Evolutionary conservation across 2,888 invertebrate species (phyloP).

Genomic region (Ischnus inquisitorius): DNA sequence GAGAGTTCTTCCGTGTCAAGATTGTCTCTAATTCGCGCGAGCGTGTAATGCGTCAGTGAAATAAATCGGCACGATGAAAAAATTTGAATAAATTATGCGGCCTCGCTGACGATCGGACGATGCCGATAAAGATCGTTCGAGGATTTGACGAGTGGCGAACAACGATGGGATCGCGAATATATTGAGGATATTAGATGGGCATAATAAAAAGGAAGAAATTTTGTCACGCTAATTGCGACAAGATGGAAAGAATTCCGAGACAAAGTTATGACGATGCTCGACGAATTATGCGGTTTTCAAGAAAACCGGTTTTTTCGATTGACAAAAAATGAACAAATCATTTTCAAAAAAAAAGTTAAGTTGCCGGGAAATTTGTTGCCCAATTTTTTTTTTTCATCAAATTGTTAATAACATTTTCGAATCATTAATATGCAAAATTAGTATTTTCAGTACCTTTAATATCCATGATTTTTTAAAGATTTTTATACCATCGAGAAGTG

Average conservation of each 20-base stretch:
- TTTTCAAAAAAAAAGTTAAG: no score
- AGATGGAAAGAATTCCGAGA: neutral
- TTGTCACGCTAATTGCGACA: conserved; percentile 32
- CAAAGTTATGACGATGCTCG: no score
- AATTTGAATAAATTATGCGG: conserved; percentile 33
- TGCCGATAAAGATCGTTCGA: neutral
- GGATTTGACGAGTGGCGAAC: neutral
- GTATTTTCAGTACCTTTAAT: no score
- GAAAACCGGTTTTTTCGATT: no score
- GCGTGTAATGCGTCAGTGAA: conserved; percentile 33
- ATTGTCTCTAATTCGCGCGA: neutral
- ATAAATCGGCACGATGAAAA: conserved; percentile 17
- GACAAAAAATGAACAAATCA: no score
- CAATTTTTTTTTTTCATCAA: no score
- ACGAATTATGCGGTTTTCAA: no score
- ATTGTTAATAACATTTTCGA: no score
- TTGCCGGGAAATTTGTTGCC: no score
- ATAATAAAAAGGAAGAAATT: neutral
- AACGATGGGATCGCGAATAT: neutral
- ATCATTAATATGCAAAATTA: no score
- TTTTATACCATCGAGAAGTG: no score
- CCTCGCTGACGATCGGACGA: conserved; percentile 11
- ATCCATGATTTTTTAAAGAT: no score
- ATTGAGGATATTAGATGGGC: conserved; percentile 6
- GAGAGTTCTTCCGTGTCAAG: neutral